Percentiles rank a stretch among this genome's conserved stretches.
phyloP scores from a whole-genome alignment of 2,113 vertebrate species.

The Syngnathoides biaculeatus region DNA sequence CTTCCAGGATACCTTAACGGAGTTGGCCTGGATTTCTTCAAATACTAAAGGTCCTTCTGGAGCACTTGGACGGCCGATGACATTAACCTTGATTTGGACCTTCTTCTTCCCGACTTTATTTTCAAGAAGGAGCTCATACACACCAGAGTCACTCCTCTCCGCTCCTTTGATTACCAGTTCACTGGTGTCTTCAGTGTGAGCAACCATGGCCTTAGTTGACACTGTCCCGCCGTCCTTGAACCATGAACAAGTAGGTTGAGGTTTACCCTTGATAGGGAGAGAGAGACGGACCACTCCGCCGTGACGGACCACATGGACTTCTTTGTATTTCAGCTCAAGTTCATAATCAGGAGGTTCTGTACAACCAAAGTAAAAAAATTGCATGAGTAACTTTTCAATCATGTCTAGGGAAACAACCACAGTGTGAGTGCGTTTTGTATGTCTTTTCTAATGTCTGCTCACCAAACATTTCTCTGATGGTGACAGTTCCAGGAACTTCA shows the following conservation, averaged over 20 bases:
- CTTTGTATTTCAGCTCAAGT: slow-evolving; percentile 93
- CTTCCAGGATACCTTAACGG: slow-evolving; percentile 90
- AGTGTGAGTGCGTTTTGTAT: neutral
- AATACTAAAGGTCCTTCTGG: slow-evolving; percentile 90
- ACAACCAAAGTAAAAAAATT: slow-evolving; percentile 13
- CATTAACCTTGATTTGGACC: slow-evolving; percentile 91
- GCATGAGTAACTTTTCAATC: neutral
- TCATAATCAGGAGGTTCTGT: slow-evolving; percentile 93
- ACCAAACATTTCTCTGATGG: slow-evolving; percentile 96
- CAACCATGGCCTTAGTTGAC: slow-evolving; percentile 87
- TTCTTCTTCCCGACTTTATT: slow-evolving; percentile 94
- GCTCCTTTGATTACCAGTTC: slow-evolving; percentile 95
- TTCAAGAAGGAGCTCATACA: slow-evolving; percentile 86
- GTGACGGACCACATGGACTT: slow-evolving; percentile 86
- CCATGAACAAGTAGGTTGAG: slow-evolving; percentile 90
- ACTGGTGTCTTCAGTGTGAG: slow-evolving; percentile 83
- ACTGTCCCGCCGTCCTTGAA: slow-evolving; percentile 85
- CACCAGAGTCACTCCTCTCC: slow-evolving; percentile 86
- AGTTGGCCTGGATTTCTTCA: slow-evolving; percentile 90
- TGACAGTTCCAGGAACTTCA: slow-evolving; percentile 92
- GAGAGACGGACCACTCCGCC: slow-evolving; percentile 89
- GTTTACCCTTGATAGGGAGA: slow-evolving; percentile 95
- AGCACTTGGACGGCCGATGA: slow-evolving; percentile 87
- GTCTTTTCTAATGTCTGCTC: slow-evolving; percentile 43
- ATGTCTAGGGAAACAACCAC: neutral